Base-by-base conservation (phyloP, 2,113 vertebrate genomes). In the Struthidea cinerea region DNA sequence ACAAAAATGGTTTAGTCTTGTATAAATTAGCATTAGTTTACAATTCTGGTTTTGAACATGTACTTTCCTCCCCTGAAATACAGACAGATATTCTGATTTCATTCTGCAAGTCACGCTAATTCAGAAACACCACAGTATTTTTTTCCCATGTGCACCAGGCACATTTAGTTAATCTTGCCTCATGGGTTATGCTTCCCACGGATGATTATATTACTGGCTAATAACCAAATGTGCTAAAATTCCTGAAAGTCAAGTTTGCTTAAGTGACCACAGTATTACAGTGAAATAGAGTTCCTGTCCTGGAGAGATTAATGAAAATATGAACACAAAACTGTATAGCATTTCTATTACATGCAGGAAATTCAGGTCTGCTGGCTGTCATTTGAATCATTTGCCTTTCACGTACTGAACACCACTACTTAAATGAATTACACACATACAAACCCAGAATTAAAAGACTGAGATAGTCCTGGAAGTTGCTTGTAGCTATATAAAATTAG, bases 381-480 rank as follows among this genome's bases (percentile, higher is more conserved):
- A 28, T 13, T 32, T 52, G 10, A 64, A 50, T 35, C 2, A 35
- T 4, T 55, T 30, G 7, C 42, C 52, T 56, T 84, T 75, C 35
- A 50, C 1, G 4, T 49, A 77, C 13, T 14, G 21, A 74, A 37
- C 0, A 0, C 14, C 46, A 26, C 24, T 39, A 23, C 18, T 47
- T 56, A 61, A 75, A 80, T 4, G 24, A 57, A 60, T 35, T 56
- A 15, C 1, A 2, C 17, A 42, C 7, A 60, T 9, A 79, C 7
- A 73, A 64, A 26, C 13, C 4, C 37, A 27, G 21, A n/a, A 80
- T 42, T 46, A 86, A 60, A 79, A 39, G 18, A 24, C 35, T 14
- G 30, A 80, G 33, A 47, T 2, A 32, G 39, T 22, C 55, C 55
- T 46, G 42, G 9, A 81, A 89, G 35, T 42, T 52, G n/a, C 37